Conservation (phyloP, 2,113 vertebrate genomes). For the Bagarius yarrelli region DNA sequence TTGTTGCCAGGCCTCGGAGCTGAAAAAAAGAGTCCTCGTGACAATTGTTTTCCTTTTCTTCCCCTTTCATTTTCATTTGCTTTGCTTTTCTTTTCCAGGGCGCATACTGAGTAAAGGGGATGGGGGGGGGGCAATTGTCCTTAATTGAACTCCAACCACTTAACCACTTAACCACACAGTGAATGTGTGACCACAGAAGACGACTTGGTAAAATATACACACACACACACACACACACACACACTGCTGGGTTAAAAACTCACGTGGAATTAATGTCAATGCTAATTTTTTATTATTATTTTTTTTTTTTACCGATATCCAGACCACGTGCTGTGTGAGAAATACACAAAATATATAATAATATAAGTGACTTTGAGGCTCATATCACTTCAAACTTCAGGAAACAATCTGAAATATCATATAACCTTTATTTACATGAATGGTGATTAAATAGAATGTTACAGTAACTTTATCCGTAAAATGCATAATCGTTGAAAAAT, state of each 20-base stretch:
- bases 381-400: slow-evolving; percentile 31
- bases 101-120: background rate
- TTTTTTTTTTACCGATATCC: too few species aligned
- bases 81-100: slow-evolving; percentile 36
- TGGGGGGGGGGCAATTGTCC: slow-evolving; percentile 56
- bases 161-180: slow-evolving; percentile 32
- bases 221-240: slow-evolving; percentile 13
- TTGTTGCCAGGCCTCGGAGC: slow-evolving; percentile 54
- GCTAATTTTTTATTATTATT: background rate
- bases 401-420: slow-evolving; percentile 71
- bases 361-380: background rate
- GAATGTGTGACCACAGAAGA: slow-evolving; percentile 43
- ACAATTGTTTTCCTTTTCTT: slow-evolving; percentile 64
- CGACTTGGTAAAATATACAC: slow-evolving; percentile 22
- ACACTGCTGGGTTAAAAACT: slow-evolving; percentile 7
- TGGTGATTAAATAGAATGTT: slow-evolving; percentile 81
- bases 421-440: slow-evolving; percentile 81
- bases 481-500: too few species aligned
- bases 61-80: slow-evolving; percentile 6
- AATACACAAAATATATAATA: too few species aligned
- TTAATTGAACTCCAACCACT: slow-evolving; percentile 72
- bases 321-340: too few species aligned
- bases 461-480: slow-evolving; percentile 78
- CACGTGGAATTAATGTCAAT: background rate
- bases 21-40: slow-evolving; percentile 61